These are phyloP conservation scores for Oeneis ivallda DNA, from an alignment of 2,888 invertebrate genomes.

Conservation along the genomic window DNA sequence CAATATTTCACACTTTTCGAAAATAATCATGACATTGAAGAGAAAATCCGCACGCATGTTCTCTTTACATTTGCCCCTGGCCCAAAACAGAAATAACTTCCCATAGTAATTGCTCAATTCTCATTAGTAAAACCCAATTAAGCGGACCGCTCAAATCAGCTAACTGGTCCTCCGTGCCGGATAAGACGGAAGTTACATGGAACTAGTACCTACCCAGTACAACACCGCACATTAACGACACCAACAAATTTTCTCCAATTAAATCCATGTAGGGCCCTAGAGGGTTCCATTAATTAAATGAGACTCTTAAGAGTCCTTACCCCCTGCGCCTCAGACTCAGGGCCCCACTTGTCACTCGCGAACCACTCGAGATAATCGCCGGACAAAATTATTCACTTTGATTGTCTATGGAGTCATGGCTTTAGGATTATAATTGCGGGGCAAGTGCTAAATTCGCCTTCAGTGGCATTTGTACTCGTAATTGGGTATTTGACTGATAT, in stretches of 20 bases:
- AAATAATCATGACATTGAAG: too few relatives aligned
- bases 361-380: conserved; percentile 67
- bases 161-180: conserved; percentile 21
- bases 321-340: conserved; percentile 36
- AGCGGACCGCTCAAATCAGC: background rate
- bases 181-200: conserved; percentile 19
- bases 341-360: conserved; percentile 45
- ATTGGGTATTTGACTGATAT: too few relatives aligned
- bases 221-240: conserved; percentile 37
- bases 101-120: background rate
- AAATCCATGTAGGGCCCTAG: conserved; percentile 49
- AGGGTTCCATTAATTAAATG: conserved; percentile 69
- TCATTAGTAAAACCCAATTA: conserved; percentile 13
- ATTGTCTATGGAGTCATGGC: conserved; percentile 62
- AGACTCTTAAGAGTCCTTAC: conserved; percentile 50
- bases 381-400: conserved; percentile 70
- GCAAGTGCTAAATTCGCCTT: conserved; percentile 9
- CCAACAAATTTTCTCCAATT: conserved; percentile 57
- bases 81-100: background rate
- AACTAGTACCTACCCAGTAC: conserved; percentile 29
- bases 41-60: too few relatives aligned
- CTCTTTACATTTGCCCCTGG: too few relatives aligned
- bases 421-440: conserved; percentile 59
- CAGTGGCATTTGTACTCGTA: background rate
- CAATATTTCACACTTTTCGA: too few relatives aligned